Base-by-base conservation (phyloP, 2,797 vertebrate species). In the Coranthus polyacanthus region DNA sequence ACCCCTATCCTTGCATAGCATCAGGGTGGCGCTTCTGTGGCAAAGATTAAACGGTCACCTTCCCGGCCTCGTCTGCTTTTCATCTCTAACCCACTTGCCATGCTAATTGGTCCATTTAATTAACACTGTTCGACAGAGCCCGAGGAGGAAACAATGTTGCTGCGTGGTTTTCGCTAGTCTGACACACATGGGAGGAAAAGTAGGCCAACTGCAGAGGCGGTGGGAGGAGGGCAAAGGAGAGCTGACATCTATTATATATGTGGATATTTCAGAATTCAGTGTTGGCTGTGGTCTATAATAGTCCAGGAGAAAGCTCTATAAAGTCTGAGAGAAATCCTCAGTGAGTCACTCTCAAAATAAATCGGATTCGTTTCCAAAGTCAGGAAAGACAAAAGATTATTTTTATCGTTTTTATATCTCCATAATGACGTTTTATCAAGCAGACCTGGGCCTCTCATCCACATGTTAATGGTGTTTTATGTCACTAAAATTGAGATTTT, bases 41-140 rank as follows among this genome's bases (percentile, higher is more conserved):
- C 17, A 45, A 53, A 57, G 9, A 32, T 22, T 3, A 46, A 43
- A 13, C 12, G 0, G 24, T 41, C 66, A 36, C 41, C 71, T 63
- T 24, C n/a, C n/a, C n/a, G n/a, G n/a, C n/a, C n/a, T n/a, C n/a
- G n/a, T 4, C 20, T 32, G 2, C 37, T 55, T 49, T 61, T 42
- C 21, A n/a, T 53, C 42, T 18, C 63, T 18, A 39, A 56, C 71
- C 64, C 72, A 58, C 64, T 52, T 60, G 44, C 45, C 70, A 6
- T 57, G 57, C 34, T 82, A 86, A 87, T 85, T 75, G 80, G 53
- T 57, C 46, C 17, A 20, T 77, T 87, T 79, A 82, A 85, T 86
- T 63, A 83, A 49, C 36, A 0, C 12, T 0, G 13, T 20, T 72
- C 56, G 44, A 42, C 47, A n/a, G 11, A 60, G 62, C 74, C 66